These are phyloP conservation scores for Ichneumon xanthorius DNA, from an alignment of 2,888 invertebrate species.

Conservation along the genomic window DNA sequence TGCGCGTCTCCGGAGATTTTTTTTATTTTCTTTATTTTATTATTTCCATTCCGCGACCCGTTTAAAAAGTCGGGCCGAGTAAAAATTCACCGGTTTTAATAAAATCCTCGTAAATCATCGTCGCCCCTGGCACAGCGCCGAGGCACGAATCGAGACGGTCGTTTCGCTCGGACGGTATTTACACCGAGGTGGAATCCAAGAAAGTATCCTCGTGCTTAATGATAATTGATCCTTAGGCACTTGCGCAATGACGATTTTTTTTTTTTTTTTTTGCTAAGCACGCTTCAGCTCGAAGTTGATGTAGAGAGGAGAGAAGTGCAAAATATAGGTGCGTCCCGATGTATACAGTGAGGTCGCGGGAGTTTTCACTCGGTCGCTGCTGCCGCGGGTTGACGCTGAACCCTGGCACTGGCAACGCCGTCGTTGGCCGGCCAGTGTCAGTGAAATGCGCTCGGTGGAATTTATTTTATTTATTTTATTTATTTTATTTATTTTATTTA, in stretches of 20 bases:
- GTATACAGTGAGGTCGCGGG: neutral
- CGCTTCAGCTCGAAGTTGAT: neutral
- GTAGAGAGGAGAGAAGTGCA: conserved; percentile 10
- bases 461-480: neutral
- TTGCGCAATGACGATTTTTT: conserved; percentile 18
- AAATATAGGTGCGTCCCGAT: conserved; percentile 5
- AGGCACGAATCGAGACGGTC: conserved; percentile 1
- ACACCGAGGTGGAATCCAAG: neutral
- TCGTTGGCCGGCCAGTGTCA: neutral
- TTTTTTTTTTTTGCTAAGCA: neutral
- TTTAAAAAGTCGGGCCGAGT: conserved; percentile 1
- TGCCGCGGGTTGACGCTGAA: neutral
- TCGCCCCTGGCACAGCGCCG: neutral
- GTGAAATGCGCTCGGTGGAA: neutral
- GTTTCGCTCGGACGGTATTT: neutral
- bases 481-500: no score
- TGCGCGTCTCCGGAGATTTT: neutral
- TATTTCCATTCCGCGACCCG: neutral
- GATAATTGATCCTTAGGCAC: conserved; percentile 14
- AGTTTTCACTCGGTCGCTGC: neutral
- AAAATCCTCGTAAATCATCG: conserved; percentile 48
- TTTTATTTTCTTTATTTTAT: conserved; percentile 8
- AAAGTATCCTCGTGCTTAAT: neutral
- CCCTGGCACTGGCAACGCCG: neutral
- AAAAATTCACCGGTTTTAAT: neutral